Base-by-base conservation (phyloP, 2,888 invertebrate species). In the Tribolium freemani region DNA sequence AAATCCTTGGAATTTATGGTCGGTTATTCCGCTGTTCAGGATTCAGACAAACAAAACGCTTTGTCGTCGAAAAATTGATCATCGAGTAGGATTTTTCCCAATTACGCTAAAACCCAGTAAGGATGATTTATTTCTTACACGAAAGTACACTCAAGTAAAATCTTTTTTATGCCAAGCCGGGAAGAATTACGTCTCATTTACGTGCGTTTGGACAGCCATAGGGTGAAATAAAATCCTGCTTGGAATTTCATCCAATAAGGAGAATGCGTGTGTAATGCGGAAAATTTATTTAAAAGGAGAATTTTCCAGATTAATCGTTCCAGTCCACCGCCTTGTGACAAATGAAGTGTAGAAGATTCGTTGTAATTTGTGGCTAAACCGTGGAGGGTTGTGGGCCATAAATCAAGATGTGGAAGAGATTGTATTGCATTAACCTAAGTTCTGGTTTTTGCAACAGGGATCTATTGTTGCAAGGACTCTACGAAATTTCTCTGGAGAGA, bases 301-400 rank as follows among this genome's bases (percentile, higher is more conserved):
- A 48, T 63, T 51, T 63, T 50, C 50, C 16, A 30, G 63, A 63
- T 63, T 63, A 63, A 50, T 63, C 63, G 63, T 63, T 63, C 50
- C 63, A 13, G 63, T 31, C 38, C 50, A 13, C 13, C n/a, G 63
- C 63, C 31, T 51, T 26, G 63, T 63, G 63, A 63, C 63, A 63
- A 63, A 63, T 63, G 63, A 63, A 63, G 63, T 63, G 63, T 51
- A 31, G 63, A 50, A 63, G 63, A 63, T 63, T 50, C 46, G n/a
- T 9, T 30, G 63, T 63, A 63, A 63, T 50, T 63, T 51, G 50
- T 63, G 63, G 63, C 50, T 63, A 21, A 31, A 51, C 11, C 63
- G n/a, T 11, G 10, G 45, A 45, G 13, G 3, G 38, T 13, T 16
- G 11, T 31, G 26, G 51, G 11, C 60, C 8, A 30, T 63, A 63